A percentile compares a stretch with the other conserved stretches of the same genome.
Evolutionary conservation across 1,140 invertebrate species (phyloP).

Genomic region (Monomorium pharaonis): DNA sequence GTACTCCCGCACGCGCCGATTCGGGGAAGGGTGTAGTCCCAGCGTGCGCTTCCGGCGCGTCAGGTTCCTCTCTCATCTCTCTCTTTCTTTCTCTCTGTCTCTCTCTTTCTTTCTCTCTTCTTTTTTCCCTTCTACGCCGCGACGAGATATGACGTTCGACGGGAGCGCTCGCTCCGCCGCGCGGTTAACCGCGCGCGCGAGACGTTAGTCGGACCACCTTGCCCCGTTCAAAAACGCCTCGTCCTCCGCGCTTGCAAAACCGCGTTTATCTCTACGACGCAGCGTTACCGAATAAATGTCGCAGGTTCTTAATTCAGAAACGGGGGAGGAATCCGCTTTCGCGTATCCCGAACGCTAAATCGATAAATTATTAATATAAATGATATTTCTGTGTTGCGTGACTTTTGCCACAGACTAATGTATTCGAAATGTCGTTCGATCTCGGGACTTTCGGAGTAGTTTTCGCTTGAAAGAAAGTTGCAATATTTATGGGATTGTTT

Average conservation of each 20-base stretch:
- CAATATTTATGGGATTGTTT: slow-evolving; percentile 37
- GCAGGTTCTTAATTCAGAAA: neutral
- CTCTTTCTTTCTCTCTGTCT: neutral
- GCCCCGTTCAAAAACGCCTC: too few relatives aligned
- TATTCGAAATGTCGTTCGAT: neutral
- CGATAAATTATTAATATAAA: neutral
- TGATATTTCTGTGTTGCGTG: neutral
- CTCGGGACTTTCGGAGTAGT: too few relatives aligned
- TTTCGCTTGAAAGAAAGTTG: neutral
- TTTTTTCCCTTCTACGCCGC: too few relatives aligned
- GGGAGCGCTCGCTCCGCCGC: neutral
- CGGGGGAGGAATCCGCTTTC: neutral
- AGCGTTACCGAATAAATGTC: neutral
- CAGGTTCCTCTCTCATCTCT: neutral
- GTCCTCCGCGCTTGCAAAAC: neutral
- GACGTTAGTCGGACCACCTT: neutral
- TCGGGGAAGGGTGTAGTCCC: slow-evolving; percentile 32
- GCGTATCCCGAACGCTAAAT: too few relatives aligned
- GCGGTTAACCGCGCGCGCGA: slow-evolving; percentile 30
- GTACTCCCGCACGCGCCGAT: slow-evolving; percentile 7
- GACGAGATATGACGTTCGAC: too few relatives aligned
- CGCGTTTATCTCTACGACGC: neutral
- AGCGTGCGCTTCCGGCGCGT: slow-evolving; percentile 21
- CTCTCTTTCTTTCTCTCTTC: too few relatives aligned
- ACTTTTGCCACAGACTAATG: neutral